Evolutionary conservation across 2,888 invertebrate genomes (phyloP).

Genomic region (Ellobium chinense): DNA sequence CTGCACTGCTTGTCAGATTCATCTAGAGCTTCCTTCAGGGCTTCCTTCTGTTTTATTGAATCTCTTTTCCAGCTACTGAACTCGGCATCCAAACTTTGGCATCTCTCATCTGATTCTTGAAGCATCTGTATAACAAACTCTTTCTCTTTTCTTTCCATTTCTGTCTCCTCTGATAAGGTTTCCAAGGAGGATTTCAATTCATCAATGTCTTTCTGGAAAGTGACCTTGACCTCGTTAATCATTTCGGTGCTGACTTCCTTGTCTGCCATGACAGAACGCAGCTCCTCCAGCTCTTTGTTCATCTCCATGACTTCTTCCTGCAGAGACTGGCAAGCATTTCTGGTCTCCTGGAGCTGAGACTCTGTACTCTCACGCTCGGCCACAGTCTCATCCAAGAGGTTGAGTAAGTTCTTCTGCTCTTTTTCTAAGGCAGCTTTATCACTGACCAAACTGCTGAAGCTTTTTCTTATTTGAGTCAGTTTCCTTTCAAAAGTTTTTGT

Average conservation of each 20-base stretch:
- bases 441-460: constrained; percentile 27
- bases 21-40: constrained; percentile 11
- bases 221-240: constrained; percentile 39
- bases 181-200: constrained; percentile 41
- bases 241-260: constrained; percentile 43
- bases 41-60: constrained; percentile 3
- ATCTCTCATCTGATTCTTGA: constrained; percentile 37
- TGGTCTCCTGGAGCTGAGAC: constrained; percentile 36
- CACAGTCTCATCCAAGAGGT: constrained; percentile 42
- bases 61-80: constrained; percentile 17
- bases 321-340: constrained; percentile 30
- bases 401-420: constrained; percentile 44
- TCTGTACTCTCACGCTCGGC: constrained; percentile 42
- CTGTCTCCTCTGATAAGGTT: constrained; percentile 36
- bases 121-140: constrained; percentile 31
- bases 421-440: constrained; percentile 47
- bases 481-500: constrained; percentile 14
- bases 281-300: constrained; percentile 37
- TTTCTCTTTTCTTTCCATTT: constrained; percentile 40
- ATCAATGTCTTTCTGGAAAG: constrained; percentile 40
- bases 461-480: not conserved
- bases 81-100: constrained; percentile 33
- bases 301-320: constrained; percentile 46
- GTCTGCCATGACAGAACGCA: constrained; percentile 35
- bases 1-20: constrained; percentile 33